Evolutionary conservation across 2,888 invertebrate genomes (phyloP).

Genomic region (Clistopyga incitator): DNA sequence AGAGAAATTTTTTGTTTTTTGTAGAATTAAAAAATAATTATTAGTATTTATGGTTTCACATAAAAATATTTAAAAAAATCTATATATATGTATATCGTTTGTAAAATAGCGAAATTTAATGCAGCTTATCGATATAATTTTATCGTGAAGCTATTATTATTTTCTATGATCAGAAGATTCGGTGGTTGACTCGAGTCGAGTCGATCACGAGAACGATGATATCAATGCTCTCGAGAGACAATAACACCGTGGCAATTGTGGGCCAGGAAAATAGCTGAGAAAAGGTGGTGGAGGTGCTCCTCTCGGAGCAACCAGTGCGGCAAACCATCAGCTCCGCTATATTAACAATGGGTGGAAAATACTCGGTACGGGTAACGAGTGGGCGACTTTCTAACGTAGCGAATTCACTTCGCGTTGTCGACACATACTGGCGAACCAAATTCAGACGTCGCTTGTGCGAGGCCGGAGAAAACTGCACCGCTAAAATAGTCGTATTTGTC

Average conservation of each 20-base stretch:
- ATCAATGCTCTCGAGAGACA: constrained; percentile 30
- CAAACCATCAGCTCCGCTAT: constrained; percentile 59
- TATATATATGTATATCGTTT: not conserved
- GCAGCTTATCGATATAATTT: not conserved
- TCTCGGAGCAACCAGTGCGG: constrained; percentile 60
- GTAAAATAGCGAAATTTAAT: not conserved
- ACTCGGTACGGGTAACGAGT: constrained; percentile 61
- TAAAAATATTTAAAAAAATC: too few relatives aligned
- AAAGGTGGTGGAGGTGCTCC: constrained; percentile 23
- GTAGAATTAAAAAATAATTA: too few relatives aligned
- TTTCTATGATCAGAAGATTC: not conserved
- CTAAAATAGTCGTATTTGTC: constrained; percentile 11
- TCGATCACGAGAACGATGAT: constrained; percentile 39
- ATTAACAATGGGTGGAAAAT: constrained; percentile 66
- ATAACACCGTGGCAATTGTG: constrained; percentile 44
- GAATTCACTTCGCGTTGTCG: constrained; percentile 52
- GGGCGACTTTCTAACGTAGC: constrained; percentile 67
- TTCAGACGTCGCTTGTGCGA: constrained; percentile 40
- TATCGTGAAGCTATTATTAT: not conserved
- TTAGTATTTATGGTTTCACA: too few relatives aligned
- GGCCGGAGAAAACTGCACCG: constrained; percentile 37
- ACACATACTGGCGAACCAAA: constrained; percentile 37
- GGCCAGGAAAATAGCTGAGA: constrained; percentile 58
- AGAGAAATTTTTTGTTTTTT: not conserved
- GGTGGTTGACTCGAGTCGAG: not conserved